phyloP scores from a whole-genome alignment of 2,113 vertebrate species.

The Plestiodon gilberti region DNA sequence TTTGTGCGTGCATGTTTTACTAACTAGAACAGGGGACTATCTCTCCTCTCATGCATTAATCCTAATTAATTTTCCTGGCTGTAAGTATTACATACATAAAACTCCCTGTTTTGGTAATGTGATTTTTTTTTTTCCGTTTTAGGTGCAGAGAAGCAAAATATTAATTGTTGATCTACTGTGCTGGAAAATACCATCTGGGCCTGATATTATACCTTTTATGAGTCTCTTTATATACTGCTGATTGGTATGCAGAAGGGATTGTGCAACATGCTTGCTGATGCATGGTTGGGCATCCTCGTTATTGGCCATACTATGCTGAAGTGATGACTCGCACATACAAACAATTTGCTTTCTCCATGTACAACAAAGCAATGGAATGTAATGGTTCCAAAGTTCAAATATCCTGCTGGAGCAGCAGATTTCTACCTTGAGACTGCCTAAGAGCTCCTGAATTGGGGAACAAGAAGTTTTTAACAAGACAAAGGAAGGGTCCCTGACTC shows the following conservation, averaged over 20 bases:
- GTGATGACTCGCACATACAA: background rate
- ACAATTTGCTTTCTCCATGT: background rate
- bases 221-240: background rate
- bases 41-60: background rate
- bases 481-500: too few relatives aligned
- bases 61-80: conserved; percentile 15
- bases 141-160: background rate
- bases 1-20: background rate
- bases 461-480: too few relatives aligned
- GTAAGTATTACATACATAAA: conserved; percentile 5
- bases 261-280: fast-evolving
- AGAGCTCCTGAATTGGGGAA: too few relatives aligned
- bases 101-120: background rate
- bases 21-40: background rate
- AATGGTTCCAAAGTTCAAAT: too few relatives aligned
- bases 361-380: too few relatives aligned
- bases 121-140: background rate
- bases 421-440: too few relatives aligned
- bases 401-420: too few relatives aligned
- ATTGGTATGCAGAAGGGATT: background rate
- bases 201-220: background rate
- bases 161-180: conserved; percentile 7
- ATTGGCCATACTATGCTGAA: background rate
- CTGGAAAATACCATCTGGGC: background rate
- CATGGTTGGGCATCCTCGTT: fast-evolving